Conservation (phyloP, 2,113 vertebrate genomes). For the Scophthalmus maximus region DNA sequence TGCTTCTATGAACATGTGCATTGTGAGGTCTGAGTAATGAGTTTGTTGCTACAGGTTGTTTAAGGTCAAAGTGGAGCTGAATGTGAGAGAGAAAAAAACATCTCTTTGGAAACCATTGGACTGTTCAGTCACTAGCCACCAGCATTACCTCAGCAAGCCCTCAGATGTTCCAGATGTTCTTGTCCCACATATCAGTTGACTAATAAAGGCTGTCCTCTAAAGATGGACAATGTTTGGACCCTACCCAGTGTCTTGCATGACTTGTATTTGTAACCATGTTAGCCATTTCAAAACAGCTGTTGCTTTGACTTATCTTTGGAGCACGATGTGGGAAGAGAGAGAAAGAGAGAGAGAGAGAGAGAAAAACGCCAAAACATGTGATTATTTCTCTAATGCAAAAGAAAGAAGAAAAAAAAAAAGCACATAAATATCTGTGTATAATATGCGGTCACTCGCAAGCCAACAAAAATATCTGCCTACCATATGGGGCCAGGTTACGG, state of each 20-base stretch:
- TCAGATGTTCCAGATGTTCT: constrained; percentile 71
- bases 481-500: constrained; percentile 82
- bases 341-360: constrained; percentile 17
- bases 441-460: constrained; percentile 57
- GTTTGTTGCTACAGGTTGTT: constrained; percentile 26
- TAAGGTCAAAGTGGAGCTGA: constrained; percentile 42
- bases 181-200: constrained; percentile 48
- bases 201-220: constrained; percentile 57
- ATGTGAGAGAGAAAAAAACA: constrained; percentile 32
- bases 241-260: constrained; percentile 62
- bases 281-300: constrained; percentile 70
- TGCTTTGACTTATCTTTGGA: constrained; percentile 66
- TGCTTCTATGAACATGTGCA: background rate
- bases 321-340: constrained; percentile 16
- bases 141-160: constrained; percentile 63
- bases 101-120: constrained; percentile 1
- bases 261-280: constrained; percentile 66
- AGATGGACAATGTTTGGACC: constrained; percentile 68
- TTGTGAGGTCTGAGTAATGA: constrained; percentile 3
- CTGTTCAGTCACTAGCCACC: constrained; percentile 42
- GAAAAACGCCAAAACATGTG: constrained; percentile 67
- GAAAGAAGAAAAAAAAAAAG: constrained; percentile 61
- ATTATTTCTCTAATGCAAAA: constrained; percentile 67
- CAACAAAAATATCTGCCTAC: constrained; percentile 84
- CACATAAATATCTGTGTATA: constrained; percentile 82